A percentile compares a stretch with the other conserved stretches of the same genome.
phyloP scores from a whole-genome alignment of 2,113 vertebrate genomes.

The Thamnophis sirtalis region DNA sequence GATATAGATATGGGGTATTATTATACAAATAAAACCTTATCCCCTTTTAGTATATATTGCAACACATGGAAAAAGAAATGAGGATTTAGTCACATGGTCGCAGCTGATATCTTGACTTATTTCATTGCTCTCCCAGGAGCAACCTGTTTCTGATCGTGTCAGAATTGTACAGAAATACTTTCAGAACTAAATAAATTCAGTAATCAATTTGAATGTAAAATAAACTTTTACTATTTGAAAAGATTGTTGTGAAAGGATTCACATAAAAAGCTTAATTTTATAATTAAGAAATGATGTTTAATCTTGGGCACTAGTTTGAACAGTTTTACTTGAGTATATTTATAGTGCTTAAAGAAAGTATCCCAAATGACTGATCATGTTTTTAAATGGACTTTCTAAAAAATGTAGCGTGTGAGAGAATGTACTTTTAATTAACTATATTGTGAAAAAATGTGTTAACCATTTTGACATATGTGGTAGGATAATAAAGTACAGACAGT shows the following conservation, averaged over 20 bases:
- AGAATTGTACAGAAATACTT: background rate
- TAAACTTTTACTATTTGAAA: background rate
- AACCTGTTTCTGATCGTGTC: background rate
- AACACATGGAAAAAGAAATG: background rate
- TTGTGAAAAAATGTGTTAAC: constrained; percentile 65
- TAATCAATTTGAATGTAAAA: background rate
- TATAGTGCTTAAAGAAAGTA: constrained; percentile 32
- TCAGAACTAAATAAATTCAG: background rate
- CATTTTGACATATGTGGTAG: constrained; percentile 65
- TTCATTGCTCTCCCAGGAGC: background rate
- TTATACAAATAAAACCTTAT: background rate
- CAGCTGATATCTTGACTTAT: background rate
- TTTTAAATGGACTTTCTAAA: constrained; percentile 52
- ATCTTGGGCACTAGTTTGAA: background rate
- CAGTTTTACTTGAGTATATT: constrained; percentile 33
- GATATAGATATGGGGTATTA: background rate
- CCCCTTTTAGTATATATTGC: background rate
- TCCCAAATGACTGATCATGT: constrained; percentile 42
- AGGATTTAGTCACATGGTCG: background rate
- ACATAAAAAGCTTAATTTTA: background rate
- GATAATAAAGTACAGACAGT: constrained; percentile 68
- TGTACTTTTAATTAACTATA: constrained; percentile 71
- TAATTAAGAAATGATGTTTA: background rate
- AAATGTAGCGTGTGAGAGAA: constrained; percentile 63
- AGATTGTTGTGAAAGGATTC: background rate